Evolutionary conservation across 2,113 vertebrate genomes (phyloP), one percentile per base, ranked within the genome.

Genomic region (Meles meles): DNA sequence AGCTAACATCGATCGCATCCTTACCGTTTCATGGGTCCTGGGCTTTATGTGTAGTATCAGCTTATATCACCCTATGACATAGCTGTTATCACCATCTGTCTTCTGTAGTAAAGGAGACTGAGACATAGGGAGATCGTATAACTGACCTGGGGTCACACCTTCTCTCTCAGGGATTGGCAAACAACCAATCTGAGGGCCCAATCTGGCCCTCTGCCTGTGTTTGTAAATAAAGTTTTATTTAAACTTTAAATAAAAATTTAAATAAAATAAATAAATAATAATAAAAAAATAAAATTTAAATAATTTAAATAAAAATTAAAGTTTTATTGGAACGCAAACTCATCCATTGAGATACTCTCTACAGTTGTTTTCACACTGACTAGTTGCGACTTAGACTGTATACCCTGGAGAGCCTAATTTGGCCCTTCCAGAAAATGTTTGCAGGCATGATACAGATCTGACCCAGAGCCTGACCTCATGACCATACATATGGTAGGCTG

Each of bases 191-290:
- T 11, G 6, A 84, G 37, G 79, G 34, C 83, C 63, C 63, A 59
- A 37, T 61, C n/a, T 1, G 21, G 81, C 71, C 61, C 9, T 2
- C 61, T 7, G 1, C 47, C 10, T 89, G 74, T 39, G 65, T 88
- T 59, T 89, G 44, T 96, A 80, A 89, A 92, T 97, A 59, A 94
- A 96, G 63, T 74, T 96, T 86, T 92, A 82, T 90, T 39, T n/a
- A n/a, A n/a, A n/a, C n/a, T n/a, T n/a, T n/a, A n/a, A n/a, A n/a
- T n/a, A n/a, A n/a, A n/a, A n/a, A n/a, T n/a, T n/a, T n/a, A n/a
- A n/a, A n/a, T n/a, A n/a, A n/a, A n/a, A n/a, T n/a, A n/a, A n/a
- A n/a, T n/a, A n/a, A n/a, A n/a, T n/a, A n/a, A n/a, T n/a, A n/a
- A n/a, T n/a, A n/a, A n/a, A n/a, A n/a, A n/a, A n/a, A n/a, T n/a